phyloP scores from a whole-genome alignment of 1,140 invertebrate genomes.

The Drosophila sp. region DNA sequence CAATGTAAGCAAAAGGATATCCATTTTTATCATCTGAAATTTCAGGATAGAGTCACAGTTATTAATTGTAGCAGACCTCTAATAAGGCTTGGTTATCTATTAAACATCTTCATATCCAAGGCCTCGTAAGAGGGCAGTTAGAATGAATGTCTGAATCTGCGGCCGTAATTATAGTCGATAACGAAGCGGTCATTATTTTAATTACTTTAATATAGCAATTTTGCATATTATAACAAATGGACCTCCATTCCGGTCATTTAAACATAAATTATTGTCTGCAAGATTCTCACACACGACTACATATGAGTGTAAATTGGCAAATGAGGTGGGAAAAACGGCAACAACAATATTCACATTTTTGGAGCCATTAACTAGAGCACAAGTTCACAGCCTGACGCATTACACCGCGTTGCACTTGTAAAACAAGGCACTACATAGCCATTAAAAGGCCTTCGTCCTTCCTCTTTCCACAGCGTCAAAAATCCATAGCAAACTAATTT shows the following conservation, averaged over 20 bases:
- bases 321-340: constrained; percentile 8
- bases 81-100: constrained; percentile 2
- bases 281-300: constrained; percentile 5
- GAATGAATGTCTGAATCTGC: constrained; percentile 47
- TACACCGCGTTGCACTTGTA: constrained; percentile 40
- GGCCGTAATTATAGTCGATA: constrained; percentile 75
- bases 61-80: not conserved
- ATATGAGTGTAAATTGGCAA: constrained; percentile 19
- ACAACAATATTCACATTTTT: not conserved
- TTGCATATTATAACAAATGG: constrained; percentile 81
- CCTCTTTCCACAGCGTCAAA: not conserved
- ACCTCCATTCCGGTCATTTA: constrained; percentile 50
- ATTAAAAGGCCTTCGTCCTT: constrained; percentile 14
- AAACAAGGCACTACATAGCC: constrained; percentile 36
- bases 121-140: constrained; percentile 23
- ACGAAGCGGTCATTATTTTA: constrained; percentile 79
- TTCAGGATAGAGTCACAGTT: not conserved
- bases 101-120: not conserved
- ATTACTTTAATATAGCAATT: constrained; percentile 77
- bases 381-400: constrained; percentile 40
- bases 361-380: constrained; percentile 19
- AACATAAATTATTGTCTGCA: constrained; percentile 64
- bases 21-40: not conserved
- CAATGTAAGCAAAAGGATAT: not conserved
- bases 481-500: constrained; percentile 64